These are phyloP conservation scores for Peromyscus attwateri DNA, from an alignment of 2,797 vertebrate species.

Conservation along the genomic window DNA sequence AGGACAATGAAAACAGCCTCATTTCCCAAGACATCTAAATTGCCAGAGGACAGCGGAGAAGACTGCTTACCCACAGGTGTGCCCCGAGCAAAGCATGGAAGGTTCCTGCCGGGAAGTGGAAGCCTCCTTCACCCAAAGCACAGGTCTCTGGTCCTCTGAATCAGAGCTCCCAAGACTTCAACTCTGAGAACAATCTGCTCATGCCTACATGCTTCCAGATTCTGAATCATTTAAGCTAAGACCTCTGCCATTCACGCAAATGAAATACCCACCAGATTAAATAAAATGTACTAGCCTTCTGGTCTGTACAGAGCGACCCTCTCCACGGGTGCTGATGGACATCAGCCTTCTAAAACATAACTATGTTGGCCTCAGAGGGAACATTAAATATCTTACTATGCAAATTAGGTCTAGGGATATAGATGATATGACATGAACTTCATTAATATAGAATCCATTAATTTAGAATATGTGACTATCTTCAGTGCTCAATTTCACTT, in stretches of 20 bases:
- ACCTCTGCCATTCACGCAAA: background rate
- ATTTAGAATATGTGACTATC: conserved; percentile 38
- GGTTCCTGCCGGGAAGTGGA: background rate
- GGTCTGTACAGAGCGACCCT: background rate
- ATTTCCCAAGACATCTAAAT: background rate
- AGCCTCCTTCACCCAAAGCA: background rate
- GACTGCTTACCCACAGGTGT: background rate
- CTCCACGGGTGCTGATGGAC: accelerated
- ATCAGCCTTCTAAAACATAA: background rate
- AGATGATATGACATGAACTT: background rate
- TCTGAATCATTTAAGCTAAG: background rate
- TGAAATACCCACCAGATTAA: conserved; percentile 23
- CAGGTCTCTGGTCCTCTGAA: background rate
- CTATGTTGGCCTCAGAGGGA: background rate
- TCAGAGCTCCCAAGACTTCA: background rate
- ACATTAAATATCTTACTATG: background rate
- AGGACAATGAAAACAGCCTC: background rate
- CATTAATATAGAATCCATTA: conserved; percentile 33
- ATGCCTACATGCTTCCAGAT: background rate
- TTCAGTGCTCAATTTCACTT: conserved; percentile 42
- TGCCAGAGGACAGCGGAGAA: background rate
- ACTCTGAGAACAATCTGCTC: background rate
- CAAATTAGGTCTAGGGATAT: background rate
- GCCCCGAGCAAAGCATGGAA: background rate
- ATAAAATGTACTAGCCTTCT: background rate